phyloP scores from a whole-genome alignment of 92 coral and sea anemone species.

The Siderastrea siderea region DNA sequence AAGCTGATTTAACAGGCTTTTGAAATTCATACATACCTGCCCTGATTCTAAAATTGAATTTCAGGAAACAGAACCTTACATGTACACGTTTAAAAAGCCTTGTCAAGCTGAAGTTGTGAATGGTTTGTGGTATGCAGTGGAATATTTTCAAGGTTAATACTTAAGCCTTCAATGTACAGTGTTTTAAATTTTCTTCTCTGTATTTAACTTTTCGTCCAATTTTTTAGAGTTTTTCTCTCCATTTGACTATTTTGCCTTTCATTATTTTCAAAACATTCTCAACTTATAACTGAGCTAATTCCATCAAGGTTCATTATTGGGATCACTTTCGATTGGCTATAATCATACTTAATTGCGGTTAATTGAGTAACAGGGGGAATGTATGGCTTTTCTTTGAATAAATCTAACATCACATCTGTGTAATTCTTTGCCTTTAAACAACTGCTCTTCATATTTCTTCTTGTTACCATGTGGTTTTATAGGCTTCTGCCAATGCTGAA shows the following conservation, averaged over 20 bases:
- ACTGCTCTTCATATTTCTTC: neutral
- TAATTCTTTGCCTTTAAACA: neutral
- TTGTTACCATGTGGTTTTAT: neutral
- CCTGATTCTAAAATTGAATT: neutral
- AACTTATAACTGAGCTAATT: neutral
- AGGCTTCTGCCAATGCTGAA: neutral
- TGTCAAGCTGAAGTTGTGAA: neutral
- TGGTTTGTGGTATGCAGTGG: conserved; percentile 57
- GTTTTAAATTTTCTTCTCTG: too few relatives aligned
- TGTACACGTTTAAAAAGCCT: neutral
- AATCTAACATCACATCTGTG: neutral
- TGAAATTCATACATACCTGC: too few relatives aligned
- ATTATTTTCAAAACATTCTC: neutral
- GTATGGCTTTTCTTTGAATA: conserved; percentile 38
- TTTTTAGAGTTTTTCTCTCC: neutral
- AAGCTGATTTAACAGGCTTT: too few relatives aligned
- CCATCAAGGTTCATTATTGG: too few relatives aligned
- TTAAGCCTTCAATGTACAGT: too few relatives aligned
- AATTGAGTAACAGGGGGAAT: conserved; percentile 46
- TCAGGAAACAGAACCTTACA: neutral
- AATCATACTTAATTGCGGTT: neutral
- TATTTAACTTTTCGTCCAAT: neutral
- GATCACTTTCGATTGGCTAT: too few relatives aligned
- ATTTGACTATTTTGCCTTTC: neutral
- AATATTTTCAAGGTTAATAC: too few relatives aligned